Evolutionary conservation across 2,113 vertebrate species (phyloP).

Genomic region (Apeltes quadracus): DNA sequence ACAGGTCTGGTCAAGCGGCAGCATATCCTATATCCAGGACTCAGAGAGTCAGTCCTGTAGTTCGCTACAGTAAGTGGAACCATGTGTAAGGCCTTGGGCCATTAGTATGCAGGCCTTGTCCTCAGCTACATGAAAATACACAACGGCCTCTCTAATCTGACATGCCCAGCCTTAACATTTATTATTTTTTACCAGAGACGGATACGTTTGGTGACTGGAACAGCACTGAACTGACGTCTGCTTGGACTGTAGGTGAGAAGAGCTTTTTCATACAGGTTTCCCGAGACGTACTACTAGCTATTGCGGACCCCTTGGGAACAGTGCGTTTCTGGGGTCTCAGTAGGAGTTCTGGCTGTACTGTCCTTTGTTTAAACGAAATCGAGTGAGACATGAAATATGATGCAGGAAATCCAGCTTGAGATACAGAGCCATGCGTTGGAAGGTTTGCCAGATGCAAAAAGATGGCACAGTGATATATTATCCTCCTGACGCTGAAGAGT

Average conservation of each 20-base stretch:
- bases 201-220: conserved; percentile 78
- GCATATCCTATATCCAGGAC: conserved; percentile 56
- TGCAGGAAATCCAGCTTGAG: conserved; percentile 19
- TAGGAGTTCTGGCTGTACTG: neutral
- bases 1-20: conserved; percentile 49
- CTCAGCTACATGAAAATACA: conserved; percentile 69
- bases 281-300: conserved; percentile 41
- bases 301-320: conserved; percentile 12
- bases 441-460: neutral
- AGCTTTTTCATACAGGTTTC: conserved; percentile 28
- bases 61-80: conserved; percentile 56
- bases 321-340: neutral
- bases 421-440: neutral
- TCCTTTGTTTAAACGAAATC: neutral
- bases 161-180: conserved; percentile 66
- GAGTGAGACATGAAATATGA: conserved; percentile 1
- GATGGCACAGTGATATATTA: neutral
- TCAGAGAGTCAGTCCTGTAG: conserved; percentile 44
- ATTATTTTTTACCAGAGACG: conserved; percentile 75
- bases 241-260: conserved; percentile 39
- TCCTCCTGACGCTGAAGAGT: neutral
- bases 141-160: conserved; percentile 62
- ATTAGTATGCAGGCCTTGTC: conserved; percentile 58
- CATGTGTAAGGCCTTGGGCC: conserved; percentile 75
- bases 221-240: conserved; percentile 42